Base-by-base conservation (phyloP, 2,113 vertebrate species). In the Scomber japonicus region DNA sequence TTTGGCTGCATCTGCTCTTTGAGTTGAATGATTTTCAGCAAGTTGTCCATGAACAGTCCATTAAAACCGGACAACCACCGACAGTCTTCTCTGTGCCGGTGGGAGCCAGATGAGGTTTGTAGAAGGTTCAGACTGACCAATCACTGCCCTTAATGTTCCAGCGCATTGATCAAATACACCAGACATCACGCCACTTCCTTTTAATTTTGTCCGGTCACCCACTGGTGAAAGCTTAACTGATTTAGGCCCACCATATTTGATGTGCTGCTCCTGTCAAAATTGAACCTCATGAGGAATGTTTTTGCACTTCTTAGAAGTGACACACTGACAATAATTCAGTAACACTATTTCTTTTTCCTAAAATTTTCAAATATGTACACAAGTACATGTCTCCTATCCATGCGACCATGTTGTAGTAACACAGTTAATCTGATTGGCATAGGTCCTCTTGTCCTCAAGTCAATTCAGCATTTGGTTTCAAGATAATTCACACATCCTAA, bases 271-370 rank as follows among this genome's bases (percentile, higher is more conserved):
- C 83, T 84, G 74, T 86, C 57, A 76, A 76, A 88, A 89, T 75
- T 76, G 55, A 89, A 84, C 78, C 80, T 80, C 66, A 45, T 69
- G 56, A 91, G 89, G 92, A 94, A 92, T 93, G 92, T 86, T 91
- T 82, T 77, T 81, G 79, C 91, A 93, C 92, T 92, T 93, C 89
- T 92, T 89, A 90, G 91, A 93, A 93, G 92, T 87, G 88, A 85
- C 80, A 71, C 60, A 60, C 53, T 62, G 55, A 84, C 62, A 74
- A 78, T 82, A 83, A 72, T 83, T 88, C 81, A 84, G 45, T 56
- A 59, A 75, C 61, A 80, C 75, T 59, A 69, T 68, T 62, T 67
- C 5, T 79, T 78, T 75, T 57, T 83, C 62, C 72, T 82, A 84
- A 65, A 53, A 24, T 61, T 70, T 75, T 76, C 53, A 84, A 69